A percentile compares a stretch with the other conserved stretches of the same genome.
Conservation (phyloP, 2,888 invertebrate genomes). For the Argyra leucocephala region DNA sequence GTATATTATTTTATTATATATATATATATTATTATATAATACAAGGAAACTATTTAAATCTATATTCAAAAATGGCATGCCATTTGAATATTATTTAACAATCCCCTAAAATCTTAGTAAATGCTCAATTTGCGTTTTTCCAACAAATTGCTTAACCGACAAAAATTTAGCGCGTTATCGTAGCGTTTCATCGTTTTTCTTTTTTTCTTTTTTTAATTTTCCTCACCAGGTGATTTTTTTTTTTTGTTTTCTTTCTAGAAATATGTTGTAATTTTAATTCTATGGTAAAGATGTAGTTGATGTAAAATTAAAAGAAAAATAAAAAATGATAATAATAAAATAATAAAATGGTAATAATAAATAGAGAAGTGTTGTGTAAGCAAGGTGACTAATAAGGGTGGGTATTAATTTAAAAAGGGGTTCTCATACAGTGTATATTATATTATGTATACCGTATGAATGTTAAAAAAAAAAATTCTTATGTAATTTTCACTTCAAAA, state of each 20-base stretch:
- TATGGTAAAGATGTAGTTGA: too few relatives aligned
- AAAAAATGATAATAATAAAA: not conserved
- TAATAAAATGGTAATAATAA: not conserved
- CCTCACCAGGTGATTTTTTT: not conserved
- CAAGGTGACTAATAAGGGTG: constrained; percentile 1
- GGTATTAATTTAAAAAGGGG: not conserved
- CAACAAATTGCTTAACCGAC: constrained; percentile 26
- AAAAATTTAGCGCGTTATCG: constrained; percentile 25
- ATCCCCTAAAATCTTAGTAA: constrained; percentile 20
- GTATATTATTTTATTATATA: too few relatives aligned
- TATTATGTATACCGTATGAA: not conserved
- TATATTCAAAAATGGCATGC: constrained; percentile 7
- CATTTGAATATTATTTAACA: constrained; percentile 9
- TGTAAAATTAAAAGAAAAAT: too few relatives aligned
- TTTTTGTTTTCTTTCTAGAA: not conserved
- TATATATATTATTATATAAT: too few relatives aligned
- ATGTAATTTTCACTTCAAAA: not conserved
- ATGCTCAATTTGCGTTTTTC: constrained; percentile 25
- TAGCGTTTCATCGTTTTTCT: constrained; percentile 21
- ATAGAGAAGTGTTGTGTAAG: not conserved
- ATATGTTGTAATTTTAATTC: too few relatives aligned
- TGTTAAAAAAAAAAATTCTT: not conserved
- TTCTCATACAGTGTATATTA: not conserved
- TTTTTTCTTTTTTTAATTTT: not conserved
- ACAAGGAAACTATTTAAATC: not conserved